A percentile compares a stretch with the other conserved stretches of the same genome.
Evolutionary conservation across 2,113 vertebrate species (phyloP).

Genomic region (Sylvilagus bachmani): DNA sequence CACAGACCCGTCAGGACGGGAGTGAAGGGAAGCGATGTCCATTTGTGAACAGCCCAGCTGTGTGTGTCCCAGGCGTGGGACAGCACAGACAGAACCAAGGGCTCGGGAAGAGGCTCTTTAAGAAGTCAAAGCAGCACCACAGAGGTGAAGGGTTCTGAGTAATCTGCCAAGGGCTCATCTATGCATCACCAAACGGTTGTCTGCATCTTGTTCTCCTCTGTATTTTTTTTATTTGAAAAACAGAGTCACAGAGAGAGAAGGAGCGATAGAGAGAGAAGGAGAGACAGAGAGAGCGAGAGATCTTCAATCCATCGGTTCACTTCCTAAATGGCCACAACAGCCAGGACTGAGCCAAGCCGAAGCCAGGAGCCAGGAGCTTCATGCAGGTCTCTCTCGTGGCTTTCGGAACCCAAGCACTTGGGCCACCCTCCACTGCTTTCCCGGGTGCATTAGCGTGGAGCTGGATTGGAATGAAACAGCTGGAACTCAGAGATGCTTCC

Average conservation of each 20-base stretch:
- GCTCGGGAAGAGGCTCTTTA: neutral
- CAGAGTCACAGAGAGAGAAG: too few species aligned
- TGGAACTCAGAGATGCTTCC: neutral
- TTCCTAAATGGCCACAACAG: too few species aligned
- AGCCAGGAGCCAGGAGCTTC: too few species aligned
- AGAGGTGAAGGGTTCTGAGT: neutral
- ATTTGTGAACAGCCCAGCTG: neutral
- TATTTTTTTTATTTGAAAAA: neutral
- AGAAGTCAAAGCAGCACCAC: neutral
- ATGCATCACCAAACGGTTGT: neutral
- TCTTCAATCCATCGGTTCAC: too few species aligned
- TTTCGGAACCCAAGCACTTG: too few species aligned
- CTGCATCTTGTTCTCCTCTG: neutral
- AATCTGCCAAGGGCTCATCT: neutral
- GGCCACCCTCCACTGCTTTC: too few species aligned
- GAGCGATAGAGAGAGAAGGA: too few species aligned
- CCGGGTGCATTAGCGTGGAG: too few species aligned
- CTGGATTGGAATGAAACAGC: too few species aligned
- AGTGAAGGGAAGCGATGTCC: neutral
- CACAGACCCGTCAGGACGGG: neutral
- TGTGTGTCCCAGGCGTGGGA: neutral
- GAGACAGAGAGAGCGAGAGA: too few species aligned
- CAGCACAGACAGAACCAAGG: neutral
- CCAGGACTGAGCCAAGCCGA: too few species aligned
- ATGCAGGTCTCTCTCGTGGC: too few species aligned